Evolutionary conservation across 1,140 invertebrate genomes (phyloP), one percentile per base, ranked within the genome.

Genomic region (Sycophila sp.): DNA sequence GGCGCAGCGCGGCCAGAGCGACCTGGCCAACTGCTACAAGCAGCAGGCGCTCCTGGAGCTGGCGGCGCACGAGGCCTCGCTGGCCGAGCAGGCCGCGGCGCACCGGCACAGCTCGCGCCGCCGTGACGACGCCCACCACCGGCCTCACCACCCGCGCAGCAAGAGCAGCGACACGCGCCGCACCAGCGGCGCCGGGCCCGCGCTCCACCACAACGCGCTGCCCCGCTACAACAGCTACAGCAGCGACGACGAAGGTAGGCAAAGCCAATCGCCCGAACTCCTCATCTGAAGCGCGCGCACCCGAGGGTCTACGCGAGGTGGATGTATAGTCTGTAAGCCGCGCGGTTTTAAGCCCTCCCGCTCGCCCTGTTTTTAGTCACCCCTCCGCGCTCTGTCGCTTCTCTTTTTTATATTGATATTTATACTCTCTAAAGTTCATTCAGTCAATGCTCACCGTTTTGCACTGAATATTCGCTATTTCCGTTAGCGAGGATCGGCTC

Each of bases 171-270:
- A 87, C 64, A 86, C 83, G 4, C 74, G 84, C 15, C 73, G 83
- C 40, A 82, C 82, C 55, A 85, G 86, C 63, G 85, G 81, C 7
- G 80, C 82, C 55, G 85, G 87, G 62, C 83, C 81, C 6, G 73
- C 84, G 0, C 24, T 45, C 1, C 49, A 59, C n/a, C 51, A 65
- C 42, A 78, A 86, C 15, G 90, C 90, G 73, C 83, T 88, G 51
- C 85, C 87, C 34, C 88, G 90, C 26, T 94, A 94, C 84, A 93
- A 92, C 86, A 94, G 91, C 80, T 94, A 94, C 81, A 94, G 93
- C 78, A 94, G 93, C 71, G 93, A 95, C 80, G 93, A 95, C 85
- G 92, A 95, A 93, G 93, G 93, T 95, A 90, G 87, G 85, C 81
- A 80, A 49, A 78, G 76, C 60, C 71, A 67, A 58, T 85, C 82